Evolutionary conservation across 2,888 invertebrate genomes (phyloP).

Genomic region (Yponomeuta evonymella): DNA sequence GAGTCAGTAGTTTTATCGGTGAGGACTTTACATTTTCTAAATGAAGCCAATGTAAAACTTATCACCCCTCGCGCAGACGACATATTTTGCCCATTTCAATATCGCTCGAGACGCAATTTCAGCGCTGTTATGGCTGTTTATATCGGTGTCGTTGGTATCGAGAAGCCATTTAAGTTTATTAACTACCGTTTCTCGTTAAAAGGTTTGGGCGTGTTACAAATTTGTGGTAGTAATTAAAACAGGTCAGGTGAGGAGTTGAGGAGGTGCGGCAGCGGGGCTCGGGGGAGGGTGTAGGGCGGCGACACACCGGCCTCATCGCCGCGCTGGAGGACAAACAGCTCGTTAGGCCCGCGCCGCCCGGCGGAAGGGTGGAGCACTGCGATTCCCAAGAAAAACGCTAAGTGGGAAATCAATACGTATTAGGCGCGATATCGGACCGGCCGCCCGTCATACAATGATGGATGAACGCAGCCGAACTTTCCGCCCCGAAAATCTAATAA

Average conservation of each 20-base stretch:
- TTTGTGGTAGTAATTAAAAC: neutral
- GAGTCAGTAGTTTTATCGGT: neutral
- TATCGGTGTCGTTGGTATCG: conserved; percentile 1
- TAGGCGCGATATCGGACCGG: conserved; percentile 73
- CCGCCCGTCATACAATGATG: conserved; percentile 72
- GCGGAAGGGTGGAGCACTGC: conserved; percentile 72
- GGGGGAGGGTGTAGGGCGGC: neutral
- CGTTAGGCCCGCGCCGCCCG: conserved; percentile 61
- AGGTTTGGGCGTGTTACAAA: neutral
- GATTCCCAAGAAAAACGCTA: conserved; percentile 73
- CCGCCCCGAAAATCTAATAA: conserved; percentile 66
- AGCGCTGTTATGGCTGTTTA: conserved; percentile 5
- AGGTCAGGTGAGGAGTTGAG: conserved; percentile 18
- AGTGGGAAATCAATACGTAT: conserved; percentile 77
- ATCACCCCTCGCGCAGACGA: conserved; percentile 4
- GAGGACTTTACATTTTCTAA: conserved; percentile 11
- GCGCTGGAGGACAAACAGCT: conserved; percentile 73
- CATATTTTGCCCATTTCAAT: conserved; percentile 15
- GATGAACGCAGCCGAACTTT: conserved; percentile 72
- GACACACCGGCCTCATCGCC: conserved; percentile 33
- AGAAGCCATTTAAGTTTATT: neutral
- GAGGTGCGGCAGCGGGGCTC: neutral
- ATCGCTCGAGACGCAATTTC: conserved; percentile 11
- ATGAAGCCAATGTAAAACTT: conserved; percentile 14
- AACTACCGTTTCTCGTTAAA: neutral